Conservation (phyloP, 2,888 invertebrate species). For the Alcis repandata region DNA sequence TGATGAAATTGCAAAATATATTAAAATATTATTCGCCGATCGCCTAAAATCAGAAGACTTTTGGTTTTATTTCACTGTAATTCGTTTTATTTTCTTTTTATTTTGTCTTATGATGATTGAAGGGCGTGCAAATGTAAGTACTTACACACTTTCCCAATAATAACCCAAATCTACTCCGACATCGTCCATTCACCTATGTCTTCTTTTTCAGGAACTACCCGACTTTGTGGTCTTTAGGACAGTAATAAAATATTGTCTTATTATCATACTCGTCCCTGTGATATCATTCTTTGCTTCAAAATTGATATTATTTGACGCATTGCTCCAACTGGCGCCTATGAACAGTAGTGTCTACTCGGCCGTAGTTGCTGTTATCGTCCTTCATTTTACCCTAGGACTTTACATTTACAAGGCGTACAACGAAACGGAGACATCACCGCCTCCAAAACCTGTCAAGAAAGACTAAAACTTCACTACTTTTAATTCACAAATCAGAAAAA, state of each 20-base stretch:
- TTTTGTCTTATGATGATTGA: conserved; percentile 82
- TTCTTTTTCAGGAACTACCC: conserved; percentile 86
- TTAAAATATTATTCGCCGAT: conserved; percentile 3
- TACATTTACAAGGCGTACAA: conserved; percentile 93
- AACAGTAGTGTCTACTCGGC: conserved; percentile 93
- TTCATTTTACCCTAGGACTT: conserved; percentile 92
- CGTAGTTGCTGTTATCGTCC: conserved; percentile 90
- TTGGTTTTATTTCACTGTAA: conserved; percentile 34
- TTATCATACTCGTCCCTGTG: conserved; percentile 92
- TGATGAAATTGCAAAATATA: neutral
- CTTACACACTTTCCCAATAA: neutral
- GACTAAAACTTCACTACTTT: conserved; percentile 63
- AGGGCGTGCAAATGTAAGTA: conserved; percentile 83
- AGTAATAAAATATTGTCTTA: conserved; percentile 91
- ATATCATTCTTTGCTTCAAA: conserved; percentile 91
- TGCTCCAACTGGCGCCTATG: conserved; percentile 82
- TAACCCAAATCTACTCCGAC: neutral
- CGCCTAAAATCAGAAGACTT: neutral
- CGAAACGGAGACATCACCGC: conserved; percentile 74
- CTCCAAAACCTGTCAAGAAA: conserved; percentile 74
- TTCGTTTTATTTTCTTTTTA: conserved; percentile 60
- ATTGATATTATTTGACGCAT: conserved; percentile 90
- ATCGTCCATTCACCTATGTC: neutral
- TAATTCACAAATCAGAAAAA: conserved; percentile 38
- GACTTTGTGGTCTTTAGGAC: conserved; percentile 91